Percentiles rank a stretch among this genome's conserved stretches.
phyloP scores from a whole-genome alignment of 2,888 invertebrate species.

The Spisula subtruncata region DNA sequence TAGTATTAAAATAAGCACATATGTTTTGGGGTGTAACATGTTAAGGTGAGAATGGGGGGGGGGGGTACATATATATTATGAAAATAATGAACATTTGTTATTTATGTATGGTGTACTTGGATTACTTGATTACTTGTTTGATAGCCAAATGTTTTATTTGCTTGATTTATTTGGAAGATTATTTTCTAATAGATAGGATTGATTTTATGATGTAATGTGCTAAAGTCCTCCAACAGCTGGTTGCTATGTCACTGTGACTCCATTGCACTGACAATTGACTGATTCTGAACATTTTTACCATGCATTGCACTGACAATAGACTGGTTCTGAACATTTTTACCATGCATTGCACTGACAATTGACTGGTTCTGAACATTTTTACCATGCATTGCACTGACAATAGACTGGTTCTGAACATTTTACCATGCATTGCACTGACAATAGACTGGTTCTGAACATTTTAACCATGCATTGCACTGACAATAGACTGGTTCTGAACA shows the following conservation, averaged over 20 bases:
- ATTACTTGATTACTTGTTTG: background rate
- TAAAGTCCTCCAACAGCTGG: background rate
- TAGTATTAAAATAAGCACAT: background rate
- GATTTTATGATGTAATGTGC: background rate
- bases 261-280: background rate
- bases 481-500: too few relatives aligned
- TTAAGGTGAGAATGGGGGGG: too few relatives aligned
- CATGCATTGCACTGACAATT: too few relatives aligned
- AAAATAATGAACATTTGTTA: background rate
- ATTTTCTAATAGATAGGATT: slow-evolving; percentile 14
- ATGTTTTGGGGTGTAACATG: background rate
- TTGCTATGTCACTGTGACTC: background rate
- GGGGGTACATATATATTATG: background rate
- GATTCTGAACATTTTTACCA: background rate
- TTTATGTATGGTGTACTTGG: background rate
- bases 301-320: background rate
- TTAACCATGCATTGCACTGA: too few relatives aligned
- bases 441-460: too few relatives aligned
- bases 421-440: too few relatives aligned
- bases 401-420: too few relatives aligned
- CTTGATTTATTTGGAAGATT: background rate
- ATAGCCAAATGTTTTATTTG: background rate
- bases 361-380: too few relatives aligned
- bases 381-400: too few relatives aligned
- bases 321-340: background rate